Base-by-base conservation (phyloP, 2,888 invertebrate species). In the Aelia acuminata region DNA sequence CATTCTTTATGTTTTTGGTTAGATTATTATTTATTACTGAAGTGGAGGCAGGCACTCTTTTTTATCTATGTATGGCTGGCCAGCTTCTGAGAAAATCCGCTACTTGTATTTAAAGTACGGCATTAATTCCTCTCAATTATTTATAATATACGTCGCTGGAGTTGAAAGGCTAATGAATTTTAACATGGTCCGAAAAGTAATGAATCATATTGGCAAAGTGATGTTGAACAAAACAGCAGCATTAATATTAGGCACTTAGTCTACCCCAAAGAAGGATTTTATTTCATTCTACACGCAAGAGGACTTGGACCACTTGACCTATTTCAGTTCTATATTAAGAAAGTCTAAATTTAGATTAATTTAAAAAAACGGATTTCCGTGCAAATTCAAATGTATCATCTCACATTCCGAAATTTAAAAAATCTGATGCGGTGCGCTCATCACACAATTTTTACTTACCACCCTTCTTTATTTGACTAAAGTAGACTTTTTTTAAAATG, bases 21-120 rank as follows among this genome's bases (percentile, higher is more conserved):
- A 39, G 39, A 75, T 75, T 75, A 75, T 75, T 75, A 75, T 75
- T 75, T 75, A 75, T 75, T 39, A 22, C 75, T 26, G 39, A 20
- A 75, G 39, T 75, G 39, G 75, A 22, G 43, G 43, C 43, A 35
- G 35, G 35, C 31, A 70, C 35, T 75, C 39, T 22, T 35, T 75
- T 75, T 18, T 18, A 39, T 13, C 35, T 39, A 8, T 75, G 20
- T 39, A 35, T 20, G 35, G 70, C 70, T 1, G 39, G 31, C 20
- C 39, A 18, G 39, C 75, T 75, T 75, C 35, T 39, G 35, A 75
- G 75, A 39, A 75, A 75, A 75, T 75, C 75, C 39, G 39, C 75
- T 75, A 75, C 75, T 20, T 20, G 75, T 39, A 35, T 75, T 75
- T 20, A 39, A 35, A 75, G 20, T 35, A 5, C 75, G 8, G 39